Conservation (phyloP, 2,888 invertebrate species). For the Sipha maydis region DNA sequence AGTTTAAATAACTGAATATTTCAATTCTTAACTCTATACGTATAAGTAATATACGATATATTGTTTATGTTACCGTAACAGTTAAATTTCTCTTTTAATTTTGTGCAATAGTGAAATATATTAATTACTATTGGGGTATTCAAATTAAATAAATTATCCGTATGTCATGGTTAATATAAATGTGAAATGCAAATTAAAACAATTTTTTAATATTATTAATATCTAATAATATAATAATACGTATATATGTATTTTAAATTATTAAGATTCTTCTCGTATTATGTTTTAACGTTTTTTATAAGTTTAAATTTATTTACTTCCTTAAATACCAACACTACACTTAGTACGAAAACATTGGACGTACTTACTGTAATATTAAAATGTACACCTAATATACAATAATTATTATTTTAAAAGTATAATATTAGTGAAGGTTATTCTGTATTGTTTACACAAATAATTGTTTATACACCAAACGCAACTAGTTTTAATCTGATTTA, state of each 20-base stretch:
- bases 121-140: too few species aligned
- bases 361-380: background rate
- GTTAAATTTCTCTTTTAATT: too few species aligned
- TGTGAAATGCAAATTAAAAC: too few species aligned
- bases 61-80: too few species aligned
- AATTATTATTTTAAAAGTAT: conserved; percentile 16
- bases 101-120: too few species aligned
- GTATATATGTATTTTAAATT: background rate
- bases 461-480: conserved; percentile 3
- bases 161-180: too few species aligned
- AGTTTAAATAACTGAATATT: too few species aligned
- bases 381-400: background rate
- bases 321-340: background rate
- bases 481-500: conserved; percentile 5
- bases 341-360: background rate
- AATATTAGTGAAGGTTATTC: conserved; percentile 30
- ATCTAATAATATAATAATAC: too few species aligned
- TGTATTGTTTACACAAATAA: conserved; percentile 15
- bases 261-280: background rate
- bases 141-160: too few species aligned
- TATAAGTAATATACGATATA: too few species aligned
- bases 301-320: background rate
- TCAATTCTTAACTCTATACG: too few species aligned
- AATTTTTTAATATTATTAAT: too few species aligned
- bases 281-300: background rate